Conservation (phyloP, 2,888 invertebrate genomes). For the Abrostola triplasia region DNA sequence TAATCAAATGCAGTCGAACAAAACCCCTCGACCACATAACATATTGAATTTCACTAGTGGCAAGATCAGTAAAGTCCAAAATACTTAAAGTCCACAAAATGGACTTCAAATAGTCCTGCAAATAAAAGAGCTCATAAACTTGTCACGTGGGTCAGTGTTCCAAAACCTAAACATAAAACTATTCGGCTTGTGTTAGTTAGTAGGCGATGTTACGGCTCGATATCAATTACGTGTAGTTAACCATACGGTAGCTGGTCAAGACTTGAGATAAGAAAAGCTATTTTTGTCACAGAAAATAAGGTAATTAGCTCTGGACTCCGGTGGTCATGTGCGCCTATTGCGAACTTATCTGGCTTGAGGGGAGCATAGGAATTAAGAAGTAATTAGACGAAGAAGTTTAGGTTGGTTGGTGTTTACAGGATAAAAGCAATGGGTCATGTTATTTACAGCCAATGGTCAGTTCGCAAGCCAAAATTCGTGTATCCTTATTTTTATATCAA, state of each 20-base stretch:
- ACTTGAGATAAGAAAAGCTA: conserved; percentile 81
- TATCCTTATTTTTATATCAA: conserved; percentile 64
- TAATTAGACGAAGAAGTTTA: conserved; percentile 20
- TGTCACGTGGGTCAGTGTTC: conserved; percentile 7
- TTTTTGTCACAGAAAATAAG: conserved; percentile 85
- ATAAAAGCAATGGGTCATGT: conserved; percentile 7
- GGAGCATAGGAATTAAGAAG: conserved; percentile 23
- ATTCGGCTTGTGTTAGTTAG: conserved; percentile 58
- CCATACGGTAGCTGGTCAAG: conserved; percentile 72
- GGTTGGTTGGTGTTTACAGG: conserved; percentile 17
- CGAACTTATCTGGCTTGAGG: conserved; percentile 43
- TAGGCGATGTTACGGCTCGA: conserved; percentile 76
- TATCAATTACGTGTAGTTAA: conserved; percentile 82
- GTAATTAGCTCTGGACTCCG: conserved; percentile 80
- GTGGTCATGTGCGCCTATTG: conserved; percentile 75
- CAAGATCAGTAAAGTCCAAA: background rate
- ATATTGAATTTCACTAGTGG: no score
- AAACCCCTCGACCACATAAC: no score
- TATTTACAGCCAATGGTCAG: conserved; percentile 32
- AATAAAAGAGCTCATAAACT: background rate
- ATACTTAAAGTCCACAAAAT: background rate
- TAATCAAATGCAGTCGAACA: no score
- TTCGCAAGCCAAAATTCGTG: conserved; percentile 54
- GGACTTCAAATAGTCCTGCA: background rate
- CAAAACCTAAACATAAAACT: conserved; percentile 51